Percentiles rank a stretch among this genome's conserved stretches.
Conservation (phyloP, 2,888 invertebrate genomes). For the Unio pictorum region DNA sequence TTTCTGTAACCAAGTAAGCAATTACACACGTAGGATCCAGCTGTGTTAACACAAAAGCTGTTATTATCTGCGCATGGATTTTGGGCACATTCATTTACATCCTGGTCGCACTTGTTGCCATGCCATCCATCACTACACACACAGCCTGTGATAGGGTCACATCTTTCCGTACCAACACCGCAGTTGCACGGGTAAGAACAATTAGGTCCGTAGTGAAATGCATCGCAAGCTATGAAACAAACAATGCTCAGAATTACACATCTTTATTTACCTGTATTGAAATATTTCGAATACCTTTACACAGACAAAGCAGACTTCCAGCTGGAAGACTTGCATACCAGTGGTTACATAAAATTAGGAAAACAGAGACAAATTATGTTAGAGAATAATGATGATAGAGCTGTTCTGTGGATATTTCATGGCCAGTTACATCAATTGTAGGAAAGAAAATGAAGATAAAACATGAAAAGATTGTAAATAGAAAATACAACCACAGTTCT, state of each 20-base stretch:
- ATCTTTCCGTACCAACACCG: slow-evolving; percentile 16
- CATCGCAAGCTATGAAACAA: slow-evolving; percentile 18
- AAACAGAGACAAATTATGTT: too few species aligned
- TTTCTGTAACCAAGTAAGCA: slow-evolving; percentile 22
- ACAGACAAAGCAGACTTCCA: too few species aligned
- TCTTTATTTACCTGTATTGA: background rate
- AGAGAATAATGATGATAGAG: too few species aligned
- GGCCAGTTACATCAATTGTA: too few species aligned
- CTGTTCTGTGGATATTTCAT: too few species aligned
- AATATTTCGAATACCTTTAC: background rate
- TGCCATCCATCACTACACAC: slow-evolving; percentile 26
- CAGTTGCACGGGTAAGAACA: slow-evolving; percentile 22
- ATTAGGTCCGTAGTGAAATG: slow-evolving; percentile 16
- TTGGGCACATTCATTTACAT: slow-evolving; percentile 30
- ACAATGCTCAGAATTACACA: background rate
- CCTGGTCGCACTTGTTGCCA: slow-evolving; percentile 28
- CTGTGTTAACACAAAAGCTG: slow-evolving; percentile 18
- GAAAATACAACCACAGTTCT: too few species aligned
- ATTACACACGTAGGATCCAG: slow-evolving; percentile 18
- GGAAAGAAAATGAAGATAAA: too few species aligned
- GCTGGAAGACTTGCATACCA: too few species aligned
- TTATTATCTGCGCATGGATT: slow-evolving; percentile 13
- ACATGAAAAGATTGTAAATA: too few species aligned
- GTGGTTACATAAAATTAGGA: too few species aligned
- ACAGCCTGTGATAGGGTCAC: slow-evolving; percentile 20